Conservation (phyloP, 1,140 invertebrate genomes). For the Harpegnathos saltator region DNA sequence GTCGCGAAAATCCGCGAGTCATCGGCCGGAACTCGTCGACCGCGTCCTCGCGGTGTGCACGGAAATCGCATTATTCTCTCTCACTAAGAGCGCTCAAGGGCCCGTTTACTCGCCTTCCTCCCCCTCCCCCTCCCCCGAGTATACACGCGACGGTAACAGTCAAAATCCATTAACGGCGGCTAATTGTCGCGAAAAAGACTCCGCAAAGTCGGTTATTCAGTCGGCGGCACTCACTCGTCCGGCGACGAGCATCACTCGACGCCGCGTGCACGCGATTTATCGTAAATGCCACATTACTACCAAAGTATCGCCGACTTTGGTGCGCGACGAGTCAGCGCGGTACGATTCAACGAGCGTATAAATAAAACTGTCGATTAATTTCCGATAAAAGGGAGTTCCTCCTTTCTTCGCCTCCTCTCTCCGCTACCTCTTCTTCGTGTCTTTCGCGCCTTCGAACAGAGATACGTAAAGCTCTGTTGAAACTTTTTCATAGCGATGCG, state of each 20-base stretch:
- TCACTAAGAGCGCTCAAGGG: constrained; percentile 24
- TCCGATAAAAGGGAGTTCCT: constrained; percentile 5
- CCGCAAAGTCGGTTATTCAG: background rate
- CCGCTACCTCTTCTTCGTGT: no score
- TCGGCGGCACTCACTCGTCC: constrained; percentile 1
- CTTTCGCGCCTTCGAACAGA: no score
- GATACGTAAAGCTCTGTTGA: no score
- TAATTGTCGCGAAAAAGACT: constrained; percentile 21
- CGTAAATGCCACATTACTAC: background rate
- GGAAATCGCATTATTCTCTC: constrained; percentile 55
- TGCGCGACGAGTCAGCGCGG: background rate
- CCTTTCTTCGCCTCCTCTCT: background rate
- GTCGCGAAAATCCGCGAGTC: background rate
- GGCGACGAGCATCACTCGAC: background rate
- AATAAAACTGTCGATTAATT: constrained; percentile 5
- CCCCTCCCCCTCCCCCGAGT: no score
- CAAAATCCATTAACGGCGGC: constrained; percentile 49
- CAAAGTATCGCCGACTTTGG: constrained; percentile 7
- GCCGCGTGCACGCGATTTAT: constrained; percentile 26
- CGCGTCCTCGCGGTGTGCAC: background rate
- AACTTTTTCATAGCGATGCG: no score
- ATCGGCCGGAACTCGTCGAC: constrained; percentile 10
- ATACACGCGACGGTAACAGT: constrained; percentile 38
- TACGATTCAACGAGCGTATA: background rate
- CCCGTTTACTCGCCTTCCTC: constrained; percentile 19